These are phyloP conservation scores for Ctena decussata DNA, from an alignment of 2,888 invertebrate genomes.

Conservation along the genomic window DNA sequence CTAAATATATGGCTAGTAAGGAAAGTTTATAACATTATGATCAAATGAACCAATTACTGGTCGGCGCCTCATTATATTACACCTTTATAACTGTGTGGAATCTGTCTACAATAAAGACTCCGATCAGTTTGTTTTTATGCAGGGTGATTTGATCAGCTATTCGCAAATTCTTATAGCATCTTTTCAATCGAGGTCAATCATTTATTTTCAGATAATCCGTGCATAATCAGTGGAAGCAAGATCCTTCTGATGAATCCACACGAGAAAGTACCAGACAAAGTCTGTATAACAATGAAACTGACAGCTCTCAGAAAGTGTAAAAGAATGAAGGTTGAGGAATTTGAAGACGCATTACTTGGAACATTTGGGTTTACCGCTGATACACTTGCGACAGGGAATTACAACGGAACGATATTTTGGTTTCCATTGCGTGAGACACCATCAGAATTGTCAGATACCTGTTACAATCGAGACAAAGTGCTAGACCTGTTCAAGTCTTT, in stretches of 20 bases:
- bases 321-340: slow-evolving; percentile 14
- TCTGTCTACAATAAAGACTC: no score
- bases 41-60: no score
- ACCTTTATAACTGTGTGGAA: no score
- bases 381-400: slow-evolving; percentile 62
- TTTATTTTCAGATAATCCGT: no score
- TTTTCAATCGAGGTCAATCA: no score
- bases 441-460: slow-evolving; percentile 75
- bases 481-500: slow-evolving; percentile 75
- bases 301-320: slow-evolving; percentile 17
- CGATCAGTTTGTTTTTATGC: no score
- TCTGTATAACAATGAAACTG: slow-evolving; percentile 28
- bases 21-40: no score
- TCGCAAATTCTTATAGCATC: no score
- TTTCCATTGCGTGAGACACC: slow-evolving; percentile 77
- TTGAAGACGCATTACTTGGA: slow-evolving; percentile 63
- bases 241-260: slow-evolving; percentile 52
- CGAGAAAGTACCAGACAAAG: slow-evolving; percentile 7
- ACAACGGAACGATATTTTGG: slow-evolving; percentile 80
- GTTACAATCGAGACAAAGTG: slow-evolving; percentile 73
- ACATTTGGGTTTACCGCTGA: slow-evolving; percentile 67
- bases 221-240: no score
- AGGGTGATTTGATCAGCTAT: no score
- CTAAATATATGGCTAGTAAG: no score
- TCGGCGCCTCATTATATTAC: no score